Conservation (phyloP, 2,797 vertebrate genomes). For the Aulostomus chinensis region DNA sequence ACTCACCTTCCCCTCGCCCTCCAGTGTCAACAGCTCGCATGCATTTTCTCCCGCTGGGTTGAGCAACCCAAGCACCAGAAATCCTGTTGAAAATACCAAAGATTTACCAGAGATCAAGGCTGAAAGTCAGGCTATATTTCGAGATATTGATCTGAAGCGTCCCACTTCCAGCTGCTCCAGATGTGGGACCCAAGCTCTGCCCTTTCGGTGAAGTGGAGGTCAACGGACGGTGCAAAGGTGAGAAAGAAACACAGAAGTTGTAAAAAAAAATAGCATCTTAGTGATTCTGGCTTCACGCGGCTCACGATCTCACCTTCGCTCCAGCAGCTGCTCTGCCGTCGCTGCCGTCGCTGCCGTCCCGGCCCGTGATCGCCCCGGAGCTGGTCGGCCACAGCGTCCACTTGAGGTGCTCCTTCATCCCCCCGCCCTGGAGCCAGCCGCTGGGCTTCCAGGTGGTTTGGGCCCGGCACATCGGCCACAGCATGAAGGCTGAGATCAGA, state of each 20-base stretch:
- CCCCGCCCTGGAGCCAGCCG: slow-evolving; percentile 14
- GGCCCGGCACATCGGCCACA: slow-evolving; percentile 71
- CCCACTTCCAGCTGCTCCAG: slow-evolving; percentile 50
- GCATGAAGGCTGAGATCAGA: slow-evolving; percentile 80
- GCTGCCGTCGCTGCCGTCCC: slow-evolving; percentile 55
- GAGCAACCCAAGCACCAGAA: no score
- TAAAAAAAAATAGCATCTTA: not conserved
- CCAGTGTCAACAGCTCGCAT: no score
- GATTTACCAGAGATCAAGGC: no score
- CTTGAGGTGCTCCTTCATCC: slow-evolving; percentile 75
- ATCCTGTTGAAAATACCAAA: no score
- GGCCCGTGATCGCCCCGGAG: slow-evolving; percentile 73
- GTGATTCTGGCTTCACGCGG: no score
- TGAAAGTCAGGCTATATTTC: no score
- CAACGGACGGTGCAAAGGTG: slow-evolving; percentile 75
- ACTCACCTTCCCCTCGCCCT: no score
- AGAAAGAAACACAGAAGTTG: not conserved
- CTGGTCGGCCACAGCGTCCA: slow-evolving; percentile 74
- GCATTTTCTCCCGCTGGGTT: no score
- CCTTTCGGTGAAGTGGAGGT: slow-evolving; percentile 72
- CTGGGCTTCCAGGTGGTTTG: slow-evolving; percentile 77
- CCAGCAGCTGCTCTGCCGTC: slow-evolving; percentile 58
- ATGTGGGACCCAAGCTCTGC: slow-evolving; percentile 66
- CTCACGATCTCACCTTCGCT: no score
- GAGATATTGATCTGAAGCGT: no score